A percentile compares a stretch with the other conserved stretches of the same genome.
phyloP scores from a whole-genome alignment of 2,888 invertebrate species.

The Leucophora obtusa region DNA sequence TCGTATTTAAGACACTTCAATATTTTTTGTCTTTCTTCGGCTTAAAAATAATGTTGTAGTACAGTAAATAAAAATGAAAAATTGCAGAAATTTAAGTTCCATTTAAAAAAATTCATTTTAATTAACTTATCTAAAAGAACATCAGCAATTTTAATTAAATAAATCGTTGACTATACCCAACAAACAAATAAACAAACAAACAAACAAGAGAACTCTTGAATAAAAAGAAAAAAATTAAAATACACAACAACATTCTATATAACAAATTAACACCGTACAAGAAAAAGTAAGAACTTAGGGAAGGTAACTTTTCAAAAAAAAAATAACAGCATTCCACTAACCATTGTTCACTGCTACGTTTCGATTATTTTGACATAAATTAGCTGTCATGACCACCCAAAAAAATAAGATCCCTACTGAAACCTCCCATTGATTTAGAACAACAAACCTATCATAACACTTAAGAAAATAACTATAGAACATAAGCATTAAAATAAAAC shows the following conservation, averaged over 20 bases:
- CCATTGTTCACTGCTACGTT: too few relatives aligned
- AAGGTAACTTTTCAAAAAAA: too few relatives aligned
- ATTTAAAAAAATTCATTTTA: conserved; percentile 51
- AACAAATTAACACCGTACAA: background rate
- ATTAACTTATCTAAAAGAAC: conserved; percentile 61
- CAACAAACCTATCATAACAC: conserved; percentile 25
- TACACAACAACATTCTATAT: background rate
- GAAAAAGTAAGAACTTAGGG: too few relatives aligned
- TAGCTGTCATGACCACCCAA: conserved; percentile 58
- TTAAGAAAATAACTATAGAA: background rate
- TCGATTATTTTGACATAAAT: background rate
- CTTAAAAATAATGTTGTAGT: too few relatives aligned
- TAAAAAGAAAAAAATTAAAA: background rate
- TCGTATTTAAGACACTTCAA: too few relatives aligned
- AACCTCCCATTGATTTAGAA: conserved; percentile 38
- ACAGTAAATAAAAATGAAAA: background rate
- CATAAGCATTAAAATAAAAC: background rate
- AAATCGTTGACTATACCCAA: conserved; percentile 42
- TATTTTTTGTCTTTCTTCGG: too few relatives aligned
- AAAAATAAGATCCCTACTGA: background rate
- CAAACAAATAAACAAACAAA: conserved; percentile 36
- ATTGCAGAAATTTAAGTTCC: conserved; percentile 27
- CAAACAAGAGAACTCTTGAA: conserved; percentile 10
- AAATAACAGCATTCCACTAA: too few relatives aligned
- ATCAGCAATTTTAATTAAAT: conserved; percentile 63